phyloP scores from a whole-genome alignment of 2,797 vertebrate species.

The Channa striata region DNA sequence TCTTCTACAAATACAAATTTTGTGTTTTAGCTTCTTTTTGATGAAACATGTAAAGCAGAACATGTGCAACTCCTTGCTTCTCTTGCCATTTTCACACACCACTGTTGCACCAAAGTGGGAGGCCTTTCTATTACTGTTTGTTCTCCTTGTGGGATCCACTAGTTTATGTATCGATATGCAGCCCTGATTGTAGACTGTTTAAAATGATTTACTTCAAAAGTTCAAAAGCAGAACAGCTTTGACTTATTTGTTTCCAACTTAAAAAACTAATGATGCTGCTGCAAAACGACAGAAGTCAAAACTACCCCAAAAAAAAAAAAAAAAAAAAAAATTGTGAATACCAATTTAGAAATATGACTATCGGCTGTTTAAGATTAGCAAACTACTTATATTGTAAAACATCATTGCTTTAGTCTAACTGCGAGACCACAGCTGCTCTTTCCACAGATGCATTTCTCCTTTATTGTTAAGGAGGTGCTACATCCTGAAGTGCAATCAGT shows the following conservation, averaged over 20 bases:
- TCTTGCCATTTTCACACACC: no score
- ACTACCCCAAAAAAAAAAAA: neutral
- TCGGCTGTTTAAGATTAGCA: neutral
- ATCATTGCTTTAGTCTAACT: conserved; percentile 22
- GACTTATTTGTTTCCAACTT: no score
- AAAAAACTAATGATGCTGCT: neutral
- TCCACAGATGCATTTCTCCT: conserved; percentile 27
- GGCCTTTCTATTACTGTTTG: neutral
- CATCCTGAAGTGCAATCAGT: conserved; percentile 43
- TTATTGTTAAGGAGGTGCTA: conserved; percentile 33
- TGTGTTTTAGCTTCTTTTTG: no score
- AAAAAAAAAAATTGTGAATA: neutral
- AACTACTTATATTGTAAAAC: neutral
- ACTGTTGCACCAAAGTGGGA: neutral
- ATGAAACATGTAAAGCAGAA: no score
- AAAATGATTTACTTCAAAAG: neutral
- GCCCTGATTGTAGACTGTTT: neutral
- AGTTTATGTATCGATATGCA: neutral
- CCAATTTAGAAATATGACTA: neutral
- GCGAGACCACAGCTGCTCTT: conserved; percentile 27
- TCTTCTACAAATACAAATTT: no score
- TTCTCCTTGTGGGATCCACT: neutral
- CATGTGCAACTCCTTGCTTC: no score
- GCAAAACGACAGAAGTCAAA: neutral
- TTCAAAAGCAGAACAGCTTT: neutral